phyloP scores from a whole-genome alignment of 2,888 invertebrate species.

The Rhimphoctona megacephalus region DNA sequence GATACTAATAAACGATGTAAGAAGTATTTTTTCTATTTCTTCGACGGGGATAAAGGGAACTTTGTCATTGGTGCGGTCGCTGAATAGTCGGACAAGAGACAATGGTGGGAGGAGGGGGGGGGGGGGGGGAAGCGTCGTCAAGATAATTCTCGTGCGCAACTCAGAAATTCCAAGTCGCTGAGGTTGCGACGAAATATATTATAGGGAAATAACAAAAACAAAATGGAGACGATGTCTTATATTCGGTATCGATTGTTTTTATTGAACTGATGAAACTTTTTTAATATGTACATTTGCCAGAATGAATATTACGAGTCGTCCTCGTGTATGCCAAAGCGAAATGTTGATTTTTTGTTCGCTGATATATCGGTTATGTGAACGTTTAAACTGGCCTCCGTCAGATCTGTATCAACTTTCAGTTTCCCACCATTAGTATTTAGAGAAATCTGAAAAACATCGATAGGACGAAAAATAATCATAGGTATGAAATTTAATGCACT shows the following conservation, averaged over 20 bases:
- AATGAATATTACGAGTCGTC: slow-evolving; percentile 69
- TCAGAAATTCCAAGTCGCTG: slow-evolving; percentile 13
- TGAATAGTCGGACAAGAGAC: background rate
- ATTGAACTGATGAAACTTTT: slow-evolving; percentile 38
- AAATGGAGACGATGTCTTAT: slow-evolving; percentile 41
- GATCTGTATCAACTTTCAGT: slow-evolving; percentile 73
- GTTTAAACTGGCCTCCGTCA: slow-evolving; percentile 72
- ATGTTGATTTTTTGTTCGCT: slow-evolving; percentile 72
- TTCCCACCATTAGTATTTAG: slow-evolving; percentile 69
- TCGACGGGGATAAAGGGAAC: background rate
- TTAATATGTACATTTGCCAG: slow-evolving; percentile 59
- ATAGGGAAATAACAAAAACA: background rate
- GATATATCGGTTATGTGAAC: slow-evolving; percentile 71
- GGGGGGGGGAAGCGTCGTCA: background rate
- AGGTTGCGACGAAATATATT: background rate
- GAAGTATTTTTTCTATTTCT: slow-evolving; percentile 6
- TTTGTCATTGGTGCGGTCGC: slow-evolving; percentile 20
- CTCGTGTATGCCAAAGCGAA: slow-evolving; percentile 74
- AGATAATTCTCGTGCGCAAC: background rate
- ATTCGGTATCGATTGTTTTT: slow-evolving; percentile 48
- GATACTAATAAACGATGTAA: slow-evolving; percentile 5
- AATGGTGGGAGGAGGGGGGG: background rate
- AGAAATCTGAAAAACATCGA: slow-evolving; percentile 67
- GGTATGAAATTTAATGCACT: background rate
- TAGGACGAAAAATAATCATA: background rate